A percentile compares a stretch with the other conserved stretches of the same genome.
phyloP scores from a whole-genome alignment of 2,888 invertebrate species.

The Eupithecia dodoneata region DNA sequence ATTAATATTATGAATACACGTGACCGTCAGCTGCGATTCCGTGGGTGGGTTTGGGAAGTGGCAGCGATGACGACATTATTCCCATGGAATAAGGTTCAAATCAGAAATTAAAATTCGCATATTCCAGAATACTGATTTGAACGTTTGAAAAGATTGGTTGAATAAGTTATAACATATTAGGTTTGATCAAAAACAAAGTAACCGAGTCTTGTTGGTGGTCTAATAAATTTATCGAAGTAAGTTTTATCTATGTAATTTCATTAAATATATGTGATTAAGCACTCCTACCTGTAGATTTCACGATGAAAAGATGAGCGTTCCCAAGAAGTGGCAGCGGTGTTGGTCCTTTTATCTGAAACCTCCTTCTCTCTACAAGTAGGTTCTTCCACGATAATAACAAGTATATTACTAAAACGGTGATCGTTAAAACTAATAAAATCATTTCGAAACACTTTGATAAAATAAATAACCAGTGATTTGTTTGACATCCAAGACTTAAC shows the following conservation, averaged over 20 bases:
- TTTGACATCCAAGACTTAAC: constrained; percentile 13
- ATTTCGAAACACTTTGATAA: constrained; percentile 36
- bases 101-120: too few species aligned
- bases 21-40: too few species aligned
- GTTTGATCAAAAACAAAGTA: too few species aligned
- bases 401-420: constrained; percentile 43
- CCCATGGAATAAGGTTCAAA: too few species aligned
- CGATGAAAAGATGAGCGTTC: constrained; percentile 76
- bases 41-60: too few species aligned
- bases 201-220: neutral
- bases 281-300: constrained; percentile 64
- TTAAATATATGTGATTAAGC: neutral
- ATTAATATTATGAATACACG: too few species aligned
- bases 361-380: constrained; percentile 51
- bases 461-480: constrained; percentile 23
- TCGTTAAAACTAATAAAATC: constrained; percentile 49
- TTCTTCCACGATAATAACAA: constrained; percentile 56
- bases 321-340: constrained; percentile 76
- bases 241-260: neutral
- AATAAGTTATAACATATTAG: too few species aligned
- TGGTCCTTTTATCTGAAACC: constrained; percentile 62
- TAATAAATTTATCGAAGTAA: neutral
- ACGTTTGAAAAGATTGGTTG: too few species aligned
- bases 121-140: too few species aligned
- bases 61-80: too few species aligned